Evolutionary conservation across 2,113 vertebrate species (phyloP), one percentile per base, ranked within the genome.

Genomic region (Pionites leucogaster): DNA sequence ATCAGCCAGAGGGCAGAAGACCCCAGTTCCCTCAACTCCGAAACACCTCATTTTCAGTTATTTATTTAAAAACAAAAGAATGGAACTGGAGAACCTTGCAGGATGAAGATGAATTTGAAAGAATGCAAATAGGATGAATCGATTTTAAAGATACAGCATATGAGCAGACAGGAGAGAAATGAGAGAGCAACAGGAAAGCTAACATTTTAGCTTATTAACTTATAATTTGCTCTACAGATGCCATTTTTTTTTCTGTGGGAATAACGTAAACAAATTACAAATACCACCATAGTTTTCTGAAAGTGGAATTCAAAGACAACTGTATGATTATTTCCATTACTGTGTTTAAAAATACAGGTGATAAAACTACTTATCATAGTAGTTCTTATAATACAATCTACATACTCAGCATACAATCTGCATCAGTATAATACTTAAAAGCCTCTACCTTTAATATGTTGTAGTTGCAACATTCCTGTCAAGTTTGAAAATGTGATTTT

Each of bases 11-110:
- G 5, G 17, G 19, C 25, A 71, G 74, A 84, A 35, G 2, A 3
- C 13, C 6, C 8, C 27, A 49, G 4, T 29, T 2, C 6, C 5
- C 11, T 2, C 1, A 2, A 15, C 16, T 8, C 28, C 17, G 9
- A 14, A 85, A 3, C 19, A 57, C 11, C 42, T 68, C 0, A 44
- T 86, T 62, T 82, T 78, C 28, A 29, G 10, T 44, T 74, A 29
- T 75, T 88, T 71, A 57, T 88, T 93, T 77, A n/a, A 86, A 86
- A 75, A 42, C 27, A 20, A 16, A 84, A 64, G 1, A 71, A 52
- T 62, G 14, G 17, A 74, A 47, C 14, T 46, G 68, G 31, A 74
- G 17, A 82, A 88, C 3, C 6, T 82, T 49, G 27, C 17, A 86
- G 24, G 14, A 71, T 78, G 42, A 70, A 79, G 50, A 57, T 55